Conservation (phyloP, 1,140 invertebrate genomes). For the Bombus consobrinus region DNA sequence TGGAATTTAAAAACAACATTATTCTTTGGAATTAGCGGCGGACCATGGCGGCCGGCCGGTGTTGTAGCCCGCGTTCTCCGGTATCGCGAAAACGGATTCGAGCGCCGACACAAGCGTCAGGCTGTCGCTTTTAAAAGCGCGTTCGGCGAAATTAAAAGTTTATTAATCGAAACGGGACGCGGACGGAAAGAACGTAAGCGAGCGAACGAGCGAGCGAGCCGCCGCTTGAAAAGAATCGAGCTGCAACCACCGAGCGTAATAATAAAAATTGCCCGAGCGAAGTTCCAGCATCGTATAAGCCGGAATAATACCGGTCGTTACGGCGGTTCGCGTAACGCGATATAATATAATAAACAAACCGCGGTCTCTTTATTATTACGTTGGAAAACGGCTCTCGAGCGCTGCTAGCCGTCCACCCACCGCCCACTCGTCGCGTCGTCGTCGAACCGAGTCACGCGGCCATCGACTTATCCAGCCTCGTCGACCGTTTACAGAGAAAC, state of each 20-base stretch:
- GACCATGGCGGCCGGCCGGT: conserved; percentile 21
- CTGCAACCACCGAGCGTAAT: conserved; percentile 10
- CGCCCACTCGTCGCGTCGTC: not conserved
- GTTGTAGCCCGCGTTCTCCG: not conserved
- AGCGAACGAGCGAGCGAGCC: not conserved
- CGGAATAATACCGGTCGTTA: conserved; percentile 36
- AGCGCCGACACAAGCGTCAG: conserved; percentile 39
- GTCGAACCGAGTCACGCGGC: not conserved
- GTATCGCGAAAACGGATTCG: conserved; percentile 51
- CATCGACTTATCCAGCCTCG: too few relatives aligned
- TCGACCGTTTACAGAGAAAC: too few relatives aligned
- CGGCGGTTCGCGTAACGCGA: conserved; percentile 24
- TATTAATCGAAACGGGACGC: conserved; percentile 30
- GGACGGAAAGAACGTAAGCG: conserved; percentile 21
- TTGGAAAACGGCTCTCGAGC: conserved; percentile 22
- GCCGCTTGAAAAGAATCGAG: conserved; percentile 1
- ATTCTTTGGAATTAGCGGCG: conserved; percentile 67
- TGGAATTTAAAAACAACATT: conserved; percentile 70
- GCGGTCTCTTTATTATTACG: conserved; percentile 25
- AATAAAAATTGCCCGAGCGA: conserved; percentile 40
- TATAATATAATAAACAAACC: conserved; percentile 43
- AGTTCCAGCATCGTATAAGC: conserved; percentile 8
- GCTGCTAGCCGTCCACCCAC: too few relatives aligned
- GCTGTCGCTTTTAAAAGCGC: conserved; percentile 27
- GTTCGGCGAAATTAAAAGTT: conserved; percentile 56